Percentiles rank a stretch among this genome's conserved stretches.
These are phyloP conservation scores for Pangasius djambal DNA, from an alignment of 2,797 vertebrate genomes.

Conservation along the genomic window DNA sequence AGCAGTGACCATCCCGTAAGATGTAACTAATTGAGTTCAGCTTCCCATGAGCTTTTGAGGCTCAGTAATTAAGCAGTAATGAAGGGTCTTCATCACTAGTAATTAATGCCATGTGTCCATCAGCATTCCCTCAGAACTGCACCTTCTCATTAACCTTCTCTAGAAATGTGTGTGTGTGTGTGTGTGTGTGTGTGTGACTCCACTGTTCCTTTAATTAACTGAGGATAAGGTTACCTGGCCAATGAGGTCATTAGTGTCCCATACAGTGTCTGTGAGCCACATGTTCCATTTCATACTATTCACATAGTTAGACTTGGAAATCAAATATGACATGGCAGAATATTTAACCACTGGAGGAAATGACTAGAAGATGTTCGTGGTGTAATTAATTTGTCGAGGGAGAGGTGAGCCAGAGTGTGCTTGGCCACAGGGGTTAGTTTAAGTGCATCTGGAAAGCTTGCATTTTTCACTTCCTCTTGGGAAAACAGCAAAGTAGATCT, in stretches of 20 bases:
- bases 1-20: background rate
- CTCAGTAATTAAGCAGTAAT: slow-evolving; percentile 11
- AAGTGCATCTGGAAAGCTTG: slow-evolving; percentile 26
- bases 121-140: slow-evolving; percentile 26
- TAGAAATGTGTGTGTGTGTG: background rate
- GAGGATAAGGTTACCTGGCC: slow-evolving; percentile 36
- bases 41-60: background rate
- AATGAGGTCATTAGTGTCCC: slow-evolving; percentile 46
- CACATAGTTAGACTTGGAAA: slow-evolving; percentile 20
- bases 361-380: slow-evolving; percentile 25
- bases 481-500: slow-evolving; percentile 14
- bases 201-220: slow-evolving; percentile 22
- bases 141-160: slow-evolving; percentile 16
- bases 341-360: slow-evolving; percentile 32
- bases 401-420: slow-evolving; percentile 26
- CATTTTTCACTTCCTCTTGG: slow-evolving; percentile 5
- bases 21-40: slow-evolving; percentile 18
- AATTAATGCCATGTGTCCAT: slow-evolving; percentile 36
- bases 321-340: slow-evolving; percentile 29
- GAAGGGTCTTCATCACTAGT: background rate
- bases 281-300: slow-evolving; percentile 37
- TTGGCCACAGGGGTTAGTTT: slow-evolving; percentile 30
- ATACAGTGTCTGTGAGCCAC: slow-evolving; percentile 32
- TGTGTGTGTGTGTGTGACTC: slow-evolving; percentile 7
- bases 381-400: slow-evolving; percentile 40